Conservation (phyloP, 2,113 vertebrate genomes). For the Cinclus mexicanus region DNA sequence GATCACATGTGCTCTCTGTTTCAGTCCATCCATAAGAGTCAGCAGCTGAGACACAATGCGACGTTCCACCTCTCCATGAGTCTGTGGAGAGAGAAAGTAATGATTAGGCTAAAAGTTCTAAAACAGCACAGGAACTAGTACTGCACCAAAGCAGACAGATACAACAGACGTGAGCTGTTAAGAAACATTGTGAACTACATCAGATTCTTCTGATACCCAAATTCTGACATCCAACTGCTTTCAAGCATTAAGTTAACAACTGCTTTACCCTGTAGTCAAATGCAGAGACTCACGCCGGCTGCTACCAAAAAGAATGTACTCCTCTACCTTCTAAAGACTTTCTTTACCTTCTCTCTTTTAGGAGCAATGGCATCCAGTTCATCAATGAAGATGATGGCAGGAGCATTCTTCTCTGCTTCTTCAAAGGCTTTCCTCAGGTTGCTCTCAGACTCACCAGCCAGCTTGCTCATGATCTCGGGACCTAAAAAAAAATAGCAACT, state of each 20-base stretch:
- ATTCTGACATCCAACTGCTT: not conserved
- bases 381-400: slow-evolving; percentile 99
- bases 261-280: not conserved
- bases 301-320: not conserved
- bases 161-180: not conserved
- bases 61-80: slow-evolving; percentile 94
- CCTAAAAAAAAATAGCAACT: slow-evolving; percentile 70
- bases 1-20: slow-evolving; percentile 95
- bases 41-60: slow-evolving; percentile 95
- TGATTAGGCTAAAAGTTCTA: too few relatives aligned
- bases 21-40: slow-evolving; percentile 96
- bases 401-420: slow-evolving; percentile 98
- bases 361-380: slow-evolving; percentile 97
- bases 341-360: slow-evolving; percentile 94
- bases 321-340: slow-evolving; percentile 76
- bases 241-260: not conserved
- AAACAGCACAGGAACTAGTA: not conserved
- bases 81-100: slow-evolving; percentile 74
- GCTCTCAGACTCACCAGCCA: slow-evolving; percentile 97
- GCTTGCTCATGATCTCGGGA: slow-evolving; percentile 98
- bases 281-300: not conserved
- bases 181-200: not conserved
- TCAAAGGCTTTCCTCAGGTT: slow-evolving; percentile 98
- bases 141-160: not conserved
- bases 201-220: too few relatives aligned